Evolutionary conservation across 2,113 vertebrate genomes (phyloP).

Genomic region (Lichenostomus cassidix): DNA sequence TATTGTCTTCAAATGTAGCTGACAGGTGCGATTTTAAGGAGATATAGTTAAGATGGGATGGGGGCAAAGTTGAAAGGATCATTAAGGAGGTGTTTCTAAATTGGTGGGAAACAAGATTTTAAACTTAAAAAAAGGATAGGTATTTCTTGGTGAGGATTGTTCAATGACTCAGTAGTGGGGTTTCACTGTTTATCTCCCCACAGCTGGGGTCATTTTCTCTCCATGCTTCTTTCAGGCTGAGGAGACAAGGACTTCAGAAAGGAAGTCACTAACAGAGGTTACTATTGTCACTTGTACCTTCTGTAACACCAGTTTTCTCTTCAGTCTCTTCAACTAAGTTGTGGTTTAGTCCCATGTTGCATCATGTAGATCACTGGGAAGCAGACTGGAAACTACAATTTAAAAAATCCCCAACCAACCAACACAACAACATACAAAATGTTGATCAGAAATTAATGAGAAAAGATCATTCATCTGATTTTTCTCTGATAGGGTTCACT

Average conservation of each 20-base stretch:
- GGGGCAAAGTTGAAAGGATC: neutral
- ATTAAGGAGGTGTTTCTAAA: neutral
- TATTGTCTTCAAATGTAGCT: neutral
- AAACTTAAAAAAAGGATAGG: neutral
- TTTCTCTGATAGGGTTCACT: neutral
- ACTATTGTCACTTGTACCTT: neutral
- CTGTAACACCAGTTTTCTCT: neutral
- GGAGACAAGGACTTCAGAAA: neutral
- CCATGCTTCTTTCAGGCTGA: neutral
- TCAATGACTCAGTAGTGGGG: neutral
- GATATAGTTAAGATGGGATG: neutral
- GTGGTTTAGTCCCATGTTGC: neutral
- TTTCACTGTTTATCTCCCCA: neutral
- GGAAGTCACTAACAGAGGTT: neutral
- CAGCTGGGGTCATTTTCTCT: neutral
- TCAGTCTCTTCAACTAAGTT: neutral
- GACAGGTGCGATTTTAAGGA: neutral
- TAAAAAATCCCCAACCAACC: neutral
- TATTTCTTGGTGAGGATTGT: neutral
- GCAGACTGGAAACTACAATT: neutral
- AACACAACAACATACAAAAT: neutral
- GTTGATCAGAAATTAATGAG: neutral
- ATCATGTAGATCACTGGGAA: neutral
- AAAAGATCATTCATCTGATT: neutral
- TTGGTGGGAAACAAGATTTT: neutral